Conservation (phyloP, 23 tunicate species). For the Ascidia mentula region DNA sequence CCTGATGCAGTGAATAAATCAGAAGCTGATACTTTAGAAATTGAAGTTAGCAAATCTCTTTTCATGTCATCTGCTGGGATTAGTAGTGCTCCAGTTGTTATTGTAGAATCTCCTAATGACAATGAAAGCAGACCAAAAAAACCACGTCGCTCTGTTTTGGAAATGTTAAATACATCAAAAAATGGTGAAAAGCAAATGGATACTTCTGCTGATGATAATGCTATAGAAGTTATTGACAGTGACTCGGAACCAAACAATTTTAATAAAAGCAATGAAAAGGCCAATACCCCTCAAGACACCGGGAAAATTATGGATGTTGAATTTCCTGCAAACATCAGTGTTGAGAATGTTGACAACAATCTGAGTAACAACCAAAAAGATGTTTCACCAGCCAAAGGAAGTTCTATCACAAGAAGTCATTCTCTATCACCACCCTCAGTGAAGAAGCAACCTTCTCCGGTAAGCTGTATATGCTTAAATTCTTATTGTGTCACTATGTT, state of each 20-base stretch:
- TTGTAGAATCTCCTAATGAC: not conserved
- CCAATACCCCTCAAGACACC: not conserved
- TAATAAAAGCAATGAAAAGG: too few species aligned
- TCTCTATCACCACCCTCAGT: not conserved
- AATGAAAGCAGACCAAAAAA: constrained; percentile 24
- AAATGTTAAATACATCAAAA: constrained; percentile 12
- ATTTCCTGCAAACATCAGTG: not conserved
- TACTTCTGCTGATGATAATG: not conserved
- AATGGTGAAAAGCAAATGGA: not conserved
- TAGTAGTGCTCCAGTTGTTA: not conserved
- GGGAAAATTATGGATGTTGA: not conserved
- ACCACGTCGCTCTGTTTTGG: constrained; percentile 44
- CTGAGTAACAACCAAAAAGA: not conserved
- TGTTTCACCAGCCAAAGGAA: not conserved
- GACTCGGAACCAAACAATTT: too few species aligned
- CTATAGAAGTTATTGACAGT: not conserved
- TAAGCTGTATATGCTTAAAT: not conserved
- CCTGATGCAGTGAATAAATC: not conserved
- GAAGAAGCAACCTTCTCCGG: not conserved
- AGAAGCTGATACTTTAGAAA: not conserved
- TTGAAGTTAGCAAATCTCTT: not conserved
- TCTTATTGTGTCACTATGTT: too few species aligned
- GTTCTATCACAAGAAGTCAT: not conserved
- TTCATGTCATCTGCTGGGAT: not conserved
- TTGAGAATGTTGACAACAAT: not conserved